phyloP scores from a whole-genome alignment of 2,113 vertebrate species.

The Mastomys natalensis region DNA sequence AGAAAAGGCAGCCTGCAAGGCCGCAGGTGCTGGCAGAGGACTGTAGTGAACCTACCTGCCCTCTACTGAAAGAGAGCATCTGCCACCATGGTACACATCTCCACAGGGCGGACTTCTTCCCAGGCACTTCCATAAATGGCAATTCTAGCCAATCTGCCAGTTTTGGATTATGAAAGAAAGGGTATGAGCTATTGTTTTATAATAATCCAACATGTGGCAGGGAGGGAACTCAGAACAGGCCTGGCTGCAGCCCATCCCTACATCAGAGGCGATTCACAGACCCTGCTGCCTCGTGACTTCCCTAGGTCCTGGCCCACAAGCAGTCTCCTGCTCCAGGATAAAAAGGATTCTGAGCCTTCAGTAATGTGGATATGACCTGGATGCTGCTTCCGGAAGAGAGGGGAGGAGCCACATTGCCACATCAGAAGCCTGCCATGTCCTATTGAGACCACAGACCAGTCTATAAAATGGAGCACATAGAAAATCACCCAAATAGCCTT shows the following conservation, averaged over 20 bases:
- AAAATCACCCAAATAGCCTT: background rate
- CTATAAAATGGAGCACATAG: background rate
- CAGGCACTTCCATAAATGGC: background rate
- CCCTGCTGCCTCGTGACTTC: background rate
- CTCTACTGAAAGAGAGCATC: background rate
- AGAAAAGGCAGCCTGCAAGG: background rate
- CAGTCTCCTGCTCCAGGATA: background rate
- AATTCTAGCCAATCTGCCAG: background rate
- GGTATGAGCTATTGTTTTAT: background rate
- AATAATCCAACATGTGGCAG: slow-evolving; percentile 24
- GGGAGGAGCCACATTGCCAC: background rate
- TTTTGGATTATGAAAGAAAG: background rate
- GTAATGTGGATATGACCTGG: background rate
- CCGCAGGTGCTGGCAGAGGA: background rate
- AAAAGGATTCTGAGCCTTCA: background rate
- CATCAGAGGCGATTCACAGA: background rate
- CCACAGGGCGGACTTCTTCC: background rate
- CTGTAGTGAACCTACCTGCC: background rate
- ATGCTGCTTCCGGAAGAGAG: background rate
- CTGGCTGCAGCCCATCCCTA: background rate
- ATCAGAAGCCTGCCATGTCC: background rate
- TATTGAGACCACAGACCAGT: background rate
- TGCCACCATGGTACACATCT: background rate
- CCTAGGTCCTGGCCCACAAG: background rate
- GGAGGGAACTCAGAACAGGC: background rate